Evolutionary conservation across 2,797 vertebrate species (phyloP).

Genomic region (Chelmon rostratus): DNA sequence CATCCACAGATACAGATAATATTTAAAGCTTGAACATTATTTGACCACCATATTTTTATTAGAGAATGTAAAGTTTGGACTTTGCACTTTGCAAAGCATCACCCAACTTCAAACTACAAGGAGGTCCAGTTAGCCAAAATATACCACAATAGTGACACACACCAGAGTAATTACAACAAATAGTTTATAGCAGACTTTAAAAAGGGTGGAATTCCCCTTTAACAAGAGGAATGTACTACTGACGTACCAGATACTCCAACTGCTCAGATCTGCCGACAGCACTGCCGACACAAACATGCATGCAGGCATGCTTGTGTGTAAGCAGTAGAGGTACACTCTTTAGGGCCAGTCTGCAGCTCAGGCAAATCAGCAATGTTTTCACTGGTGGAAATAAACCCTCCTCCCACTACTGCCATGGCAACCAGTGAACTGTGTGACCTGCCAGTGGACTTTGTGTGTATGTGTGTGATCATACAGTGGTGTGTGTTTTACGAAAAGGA

Average conservation of each 20-base stretch:
- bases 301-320: too few species aligned
- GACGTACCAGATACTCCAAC: constrained; percentile 24
- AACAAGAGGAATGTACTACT: constrained; percentile 40
- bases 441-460: constrained; percentile 36
- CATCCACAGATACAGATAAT: too few species aligned
- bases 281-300: too few species aligned
- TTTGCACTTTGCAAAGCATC: too few species aligned
- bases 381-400: constrained; percentile 50
- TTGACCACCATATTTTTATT: too few species aligned
- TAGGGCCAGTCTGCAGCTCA: constrained; percentile 47
- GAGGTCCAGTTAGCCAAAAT: too few species aligned
- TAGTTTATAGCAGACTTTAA: constrained; percentile 18
- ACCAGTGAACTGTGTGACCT: constrained; percentile 61
- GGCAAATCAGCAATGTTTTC: constrained; percentile 60
- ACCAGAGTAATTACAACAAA: background rate
- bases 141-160: too few species aligned
- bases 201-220: constrained; percentile 47
- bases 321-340: constrained; percentile 31
- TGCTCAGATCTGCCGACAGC: constrained; percentile 39
- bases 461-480: constrained; percentile 13
- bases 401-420: constrained; percentile 61
- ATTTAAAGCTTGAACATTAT: too few species aligned
- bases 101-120: too few species aligned
- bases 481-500: constrained; percentile 48
- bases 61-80: too few species aligned